phyloP scores from a whole-genome alignment of 2,888 invertebrate genomes.

The Papilio elwesi region DNA sequence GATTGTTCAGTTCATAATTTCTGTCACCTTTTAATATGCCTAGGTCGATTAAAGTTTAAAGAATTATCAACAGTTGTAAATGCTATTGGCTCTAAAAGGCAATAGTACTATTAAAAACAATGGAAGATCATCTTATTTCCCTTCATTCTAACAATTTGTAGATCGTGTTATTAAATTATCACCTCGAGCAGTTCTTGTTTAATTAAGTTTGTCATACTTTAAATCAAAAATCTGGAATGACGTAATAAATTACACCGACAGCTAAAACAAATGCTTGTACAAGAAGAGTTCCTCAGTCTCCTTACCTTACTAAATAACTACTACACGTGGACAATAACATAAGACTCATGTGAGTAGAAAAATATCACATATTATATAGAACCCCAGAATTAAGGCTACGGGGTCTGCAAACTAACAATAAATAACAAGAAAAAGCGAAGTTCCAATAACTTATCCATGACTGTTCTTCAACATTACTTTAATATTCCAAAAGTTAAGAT shows the following conservation, averaged over 20 bases:
- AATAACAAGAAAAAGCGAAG: background rate
- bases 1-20: too few relatives aligned
- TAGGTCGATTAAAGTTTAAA: too few relatives aligned
- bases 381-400: too few relatives aligned
- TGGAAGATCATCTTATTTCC: background rate
- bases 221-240: background rate
- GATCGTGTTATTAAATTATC: background rate
- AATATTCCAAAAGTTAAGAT: background rate
- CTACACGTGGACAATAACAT: constrained; percentile 4
- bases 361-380: background rate
- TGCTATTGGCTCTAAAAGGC: too few relatives aligned
- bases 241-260: constrained; percentile 12
- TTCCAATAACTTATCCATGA: background rate
- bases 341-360: background rate
- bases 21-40: too few relatives aligned
- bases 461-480: too few relatives aligned
- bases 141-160: background rate
- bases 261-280: constrained; percentile 3
- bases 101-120: background rate
- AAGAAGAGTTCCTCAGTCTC: background rate
- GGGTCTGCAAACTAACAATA: background rate
- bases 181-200: background rate
- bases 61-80: too few relatives aligned
- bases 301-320: background rate
- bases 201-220: constrained; percentile 10